A percentile compares a stretch with the other conserved stretches of the same genome.
These are phyloP conservation scores for Drosophila melanica DNA, from an alignment of 1,140 invertebrate species.

Conservation along the genomic window DNA sequence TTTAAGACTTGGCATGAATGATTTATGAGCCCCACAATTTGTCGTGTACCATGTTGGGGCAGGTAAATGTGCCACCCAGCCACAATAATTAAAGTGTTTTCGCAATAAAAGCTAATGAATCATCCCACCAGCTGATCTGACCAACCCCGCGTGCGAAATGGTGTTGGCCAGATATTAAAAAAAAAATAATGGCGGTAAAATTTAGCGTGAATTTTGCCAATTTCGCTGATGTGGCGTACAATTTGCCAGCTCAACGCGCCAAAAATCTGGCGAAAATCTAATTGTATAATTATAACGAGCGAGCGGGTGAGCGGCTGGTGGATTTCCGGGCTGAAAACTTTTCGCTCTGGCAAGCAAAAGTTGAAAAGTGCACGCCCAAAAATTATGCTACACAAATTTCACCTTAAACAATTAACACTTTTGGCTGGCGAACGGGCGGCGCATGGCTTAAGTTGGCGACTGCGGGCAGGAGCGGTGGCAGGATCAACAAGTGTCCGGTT, in stretches of 20 bases:
- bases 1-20: constrained; percentile 52
- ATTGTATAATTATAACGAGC: constrained; percentile 24
- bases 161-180: constrained; percentile 7
- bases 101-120: constrained; percentile 57
- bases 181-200: background rate
- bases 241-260: constrained; percentile 42
- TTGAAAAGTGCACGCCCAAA: constrained; percentile 24
- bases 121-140: no score
- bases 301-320: background rate
- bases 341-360: constrained; percentile 19
- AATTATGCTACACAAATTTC: constrained; percentile 49
- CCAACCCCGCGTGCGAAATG: background rate
- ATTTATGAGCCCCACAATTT: constrained; percentile 62
- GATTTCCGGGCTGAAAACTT: constrained; percentile 8
- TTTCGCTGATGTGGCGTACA: constrained; percentile 35
- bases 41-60: constrained; percentile 36
- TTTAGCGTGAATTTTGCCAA: constrained; percentile 17
- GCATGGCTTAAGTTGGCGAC: background rate
- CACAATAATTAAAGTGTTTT: constrained; percentile 35
- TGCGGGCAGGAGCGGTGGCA: background rate
- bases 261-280: constrained; percentile 50
- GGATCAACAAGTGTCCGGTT: constrained; percentile 50
- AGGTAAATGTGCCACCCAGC: constrained; percentile 43
- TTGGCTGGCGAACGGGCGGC: constrained; percentile 7
- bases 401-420: constrained; percentile 69